Conservation (phyloP, 1,140 invertebrate species). For the Coenobita brevimanus region DNA sequence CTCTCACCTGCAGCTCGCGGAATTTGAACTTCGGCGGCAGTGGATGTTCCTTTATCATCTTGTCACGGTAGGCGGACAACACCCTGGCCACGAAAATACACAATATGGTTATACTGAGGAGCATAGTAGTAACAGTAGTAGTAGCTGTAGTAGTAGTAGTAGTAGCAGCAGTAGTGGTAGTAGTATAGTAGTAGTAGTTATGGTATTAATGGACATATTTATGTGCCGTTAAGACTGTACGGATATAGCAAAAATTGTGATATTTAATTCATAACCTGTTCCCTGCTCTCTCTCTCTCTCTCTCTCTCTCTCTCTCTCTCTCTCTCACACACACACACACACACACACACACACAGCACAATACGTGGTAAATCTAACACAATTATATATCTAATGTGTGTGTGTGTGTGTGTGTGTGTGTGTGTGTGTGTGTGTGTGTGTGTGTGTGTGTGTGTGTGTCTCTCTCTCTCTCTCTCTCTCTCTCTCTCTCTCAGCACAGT, state of each 20-base stretch:
- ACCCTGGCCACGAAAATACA: too few relatives aligned
- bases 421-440: constrained; percentile 12
- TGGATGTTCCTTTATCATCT: constrained; percentile 37
- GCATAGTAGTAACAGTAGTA: too few relatives aligned
- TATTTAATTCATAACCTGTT: not conserved
- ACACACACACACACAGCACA: not conserved
- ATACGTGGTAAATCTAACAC: not conserved
- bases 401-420: not conserved
- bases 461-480: not conserved
- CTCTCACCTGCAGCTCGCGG: too few relatives aligned
- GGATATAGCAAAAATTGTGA: too few relatives aligned
- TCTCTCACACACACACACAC: not conserved
- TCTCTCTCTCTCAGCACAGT: not conserved
- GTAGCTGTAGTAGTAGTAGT: too few relatives aligned
- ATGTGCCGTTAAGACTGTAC: too few relatives aligned
- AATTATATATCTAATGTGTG: too few relatives aligned
- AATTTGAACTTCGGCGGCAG: constrained; percentile 28
- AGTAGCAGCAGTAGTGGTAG: too few relatives aligned
- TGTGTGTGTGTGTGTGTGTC: not conserved
- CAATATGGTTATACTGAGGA: too few relatives aligned
- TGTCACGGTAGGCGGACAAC: constrained; percentile 49
- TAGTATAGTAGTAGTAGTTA: too few relatives aligned
- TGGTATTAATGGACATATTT: too few relatives aligned
- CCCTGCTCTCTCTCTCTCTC: not conserved
- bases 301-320: not conserved